These are phyloP conservation scores for Nilaparvata lugens DNA, from an alignment of 1,140 invertebrate species.

Conservation along the genomic window DNA sequence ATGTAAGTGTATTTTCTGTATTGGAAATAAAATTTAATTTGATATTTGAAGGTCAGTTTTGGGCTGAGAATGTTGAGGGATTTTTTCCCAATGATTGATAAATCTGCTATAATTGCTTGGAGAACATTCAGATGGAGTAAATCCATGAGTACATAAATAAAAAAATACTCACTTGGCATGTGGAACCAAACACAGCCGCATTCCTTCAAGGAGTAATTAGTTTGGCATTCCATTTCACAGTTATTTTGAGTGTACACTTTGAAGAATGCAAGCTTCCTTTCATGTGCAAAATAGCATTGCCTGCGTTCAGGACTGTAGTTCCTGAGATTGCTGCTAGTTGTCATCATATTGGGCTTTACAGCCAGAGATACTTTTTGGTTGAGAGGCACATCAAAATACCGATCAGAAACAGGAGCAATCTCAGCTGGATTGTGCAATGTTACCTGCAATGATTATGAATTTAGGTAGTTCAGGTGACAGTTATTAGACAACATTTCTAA, in stretches of 20 bases:
- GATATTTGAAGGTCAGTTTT: too few species aligned
- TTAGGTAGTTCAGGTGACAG: too few species aligned
- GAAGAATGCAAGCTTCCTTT: conserved; percentile 45
- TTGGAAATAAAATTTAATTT: too few species aligned
- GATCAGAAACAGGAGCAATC: background rate
- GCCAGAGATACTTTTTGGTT: conserved; percentile 41
- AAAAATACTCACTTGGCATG: conserved; percentile 36
- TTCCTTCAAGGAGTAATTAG: conserved; percentile 29
- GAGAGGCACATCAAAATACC: background rate
- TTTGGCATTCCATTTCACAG: conserved; percentile 35
- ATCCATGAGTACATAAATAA: too few species aligned
- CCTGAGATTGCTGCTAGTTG: conserved; percentile 39
- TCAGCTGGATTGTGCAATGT: background rate
- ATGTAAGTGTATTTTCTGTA: too few species aligned
- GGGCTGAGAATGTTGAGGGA: too few species aligned
- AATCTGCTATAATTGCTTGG: too few species aligned
- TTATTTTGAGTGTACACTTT: conserved; percentile 33
- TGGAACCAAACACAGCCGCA: conserved; percentile 35
- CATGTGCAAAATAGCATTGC: conserved; percentile 49
- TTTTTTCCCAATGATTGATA: too few species aligned
- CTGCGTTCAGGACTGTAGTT: conserved; percentile 28
- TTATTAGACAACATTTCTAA: too few species aligned
- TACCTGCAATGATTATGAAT: too few species aligned
- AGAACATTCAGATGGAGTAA: too few species aligned
- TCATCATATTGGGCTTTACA: conserved; percentile 51